Base-by-base conservation (phyloP, 2,797 vertebrate species). In the Pangasius sanitwongsei region DNA sequence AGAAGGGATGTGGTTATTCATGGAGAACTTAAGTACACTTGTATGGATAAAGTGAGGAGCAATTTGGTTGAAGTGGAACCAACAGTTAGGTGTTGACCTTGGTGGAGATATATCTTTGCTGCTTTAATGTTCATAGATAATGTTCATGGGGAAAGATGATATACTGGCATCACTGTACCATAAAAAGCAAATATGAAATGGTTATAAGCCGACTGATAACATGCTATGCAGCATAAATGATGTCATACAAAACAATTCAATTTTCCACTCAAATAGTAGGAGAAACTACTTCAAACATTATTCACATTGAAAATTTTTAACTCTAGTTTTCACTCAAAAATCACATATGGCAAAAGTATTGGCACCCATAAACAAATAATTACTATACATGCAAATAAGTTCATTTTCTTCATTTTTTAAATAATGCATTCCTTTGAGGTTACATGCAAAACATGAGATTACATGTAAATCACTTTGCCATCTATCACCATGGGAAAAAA, bases 1-100 rank as follows among this genome's bases (percentile, higher is more conserved):
- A 88, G 8, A 84, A 53, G 48, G 11, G 59, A 44, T 82, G 53
- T 53, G n/a, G 65, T 61, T 89, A 18, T 65, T 67, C 63, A 34
- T 7, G n/a, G n/a, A 5, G 8, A 53, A 23, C 18, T 53, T 34
- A 69, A 67, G 61, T 20, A 31, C 44, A 84, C 82, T 31, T 69
- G 4, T 50, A 53, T 0, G 1, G 16, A 69, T 53, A 34, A 85
- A 34, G 4, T 50, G 9, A 67, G 61, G 25, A 16, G 41, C 3
- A 31, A 53, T 20, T 53, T 23, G 59, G 3, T 65, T 83, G 37
- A 83, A 65, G 25, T 83, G 83, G 23, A 83, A 48, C 20, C 34
- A 63, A 44, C 13, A 83, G 57, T 18, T 65, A 63, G 23, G 28
- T 83, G 13, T 11, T 63, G 41, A 65, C 59, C 81, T 28, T 83